A percentile compares a stretch with the other conserved stretches of the same genome.
These are phyloP conservation scores for Urosaurus nigricauda DNA, from an alignment of 2,797 vertebrate species.

Conservation along the genomic window DNA sequence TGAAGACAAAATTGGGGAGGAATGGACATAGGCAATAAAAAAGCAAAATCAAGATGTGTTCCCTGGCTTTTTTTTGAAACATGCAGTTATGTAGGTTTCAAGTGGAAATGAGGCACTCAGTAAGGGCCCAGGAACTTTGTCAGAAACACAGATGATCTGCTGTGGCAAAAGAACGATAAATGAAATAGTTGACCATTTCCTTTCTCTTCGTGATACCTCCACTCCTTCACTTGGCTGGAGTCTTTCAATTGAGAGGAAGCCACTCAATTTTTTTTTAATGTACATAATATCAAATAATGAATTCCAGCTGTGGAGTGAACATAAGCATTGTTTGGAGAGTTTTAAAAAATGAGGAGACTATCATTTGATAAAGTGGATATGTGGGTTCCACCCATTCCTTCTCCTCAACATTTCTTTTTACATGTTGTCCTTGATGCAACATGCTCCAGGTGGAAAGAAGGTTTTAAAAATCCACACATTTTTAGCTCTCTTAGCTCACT, in stretches of 20 bases:
- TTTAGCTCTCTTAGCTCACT: not conserved
- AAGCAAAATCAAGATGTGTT: not conserved
- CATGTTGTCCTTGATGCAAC: not conserved
- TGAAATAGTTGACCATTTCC: not conserved
- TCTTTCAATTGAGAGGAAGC: too few species aligned
- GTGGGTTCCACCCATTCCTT: not conserved
- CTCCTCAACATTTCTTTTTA: not conserved
- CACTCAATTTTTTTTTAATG: not conserved
- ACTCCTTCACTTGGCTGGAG: not conserved
- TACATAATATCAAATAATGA: not conserved
- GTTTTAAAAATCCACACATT: not conserved
- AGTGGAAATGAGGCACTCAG: not conserved
- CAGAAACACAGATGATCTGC: not conserved
- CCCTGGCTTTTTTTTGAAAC: not conserved
- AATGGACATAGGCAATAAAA: not conserved
- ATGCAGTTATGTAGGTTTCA: too few species aligned
- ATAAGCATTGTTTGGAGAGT: not conserved
- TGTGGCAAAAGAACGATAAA: not conserved
- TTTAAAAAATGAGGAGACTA: not conserved
- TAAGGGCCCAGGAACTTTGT: not conserved
- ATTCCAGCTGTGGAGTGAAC: not conserved
- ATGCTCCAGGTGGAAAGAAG: not conserved
- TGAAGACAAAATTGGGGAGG: not conserved
- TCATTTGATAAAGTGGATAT: not conserved
- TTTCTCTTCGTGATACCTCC: not conserved